Conservation (phyloP, 2,888 invertebrate species). For the Sphaerophoria taeniata region DNA sequence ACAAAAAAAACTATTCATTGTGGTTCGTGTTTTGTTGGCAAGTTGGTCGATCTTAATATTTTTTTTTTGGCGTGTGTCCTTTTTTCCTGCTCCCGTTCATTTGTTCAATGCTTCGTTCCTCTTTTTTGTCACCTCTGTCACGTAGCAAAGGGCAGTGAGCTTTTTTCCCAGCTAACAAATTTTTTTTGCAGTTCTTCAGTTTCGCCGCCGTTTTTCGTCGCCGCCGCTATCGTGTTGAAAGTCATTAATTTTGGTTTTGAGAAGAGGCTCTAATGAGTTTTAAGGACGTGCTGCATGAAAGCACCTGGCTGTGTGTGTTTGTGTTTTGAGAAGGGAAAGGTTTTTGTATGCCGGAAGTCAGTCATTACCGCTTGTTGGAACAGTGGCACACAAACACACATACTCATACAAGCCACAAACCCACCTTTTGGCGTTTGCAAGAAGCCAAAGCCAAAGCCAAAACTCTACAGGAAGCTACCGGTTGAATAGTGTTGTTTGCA, state of each 20-base stretch:
- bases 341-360: constrained; percentile 70
- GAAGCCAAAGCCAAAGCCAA: constrained; percentile 19
- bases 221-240: constrained; percentile 58
- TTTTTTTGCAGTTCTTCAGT: background rate
- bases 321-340: background rate
- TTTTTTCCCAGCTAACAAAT: constrained; percentile 14
- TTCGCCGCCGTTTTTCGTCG: background rate
- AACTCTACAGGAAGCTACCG: constrained; percentile 63
- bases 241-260: constrained; percentile 74
- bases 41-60: constrained; percentile 53
- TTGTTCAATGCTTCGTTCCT: constrained; percentile 42
- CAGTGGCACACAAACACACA: constrained; percentile 4
- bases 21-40: constrained; percentile 73
- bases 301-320: background rate
- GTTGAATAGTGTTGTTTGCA: constrained; percentile 74
- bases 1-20: constrained; percentile 34
- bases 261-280: constrained; percentile 75
- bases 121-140: constrained; percentile 67
- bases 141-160: constrained; percentile 73
- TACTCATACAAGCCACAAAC: background rate
- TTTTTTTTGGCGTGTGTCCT: constrained; percentile 18
- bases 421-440: too few species aligned
- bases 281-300: constrained; percentile 70
- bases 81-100: constrained; percentile 23
- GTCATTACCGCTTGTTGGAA: constrained; percentile 70